Conservation (phyloP, 2,113 vertebrate species). For the Ameiurus melas region DNA sequence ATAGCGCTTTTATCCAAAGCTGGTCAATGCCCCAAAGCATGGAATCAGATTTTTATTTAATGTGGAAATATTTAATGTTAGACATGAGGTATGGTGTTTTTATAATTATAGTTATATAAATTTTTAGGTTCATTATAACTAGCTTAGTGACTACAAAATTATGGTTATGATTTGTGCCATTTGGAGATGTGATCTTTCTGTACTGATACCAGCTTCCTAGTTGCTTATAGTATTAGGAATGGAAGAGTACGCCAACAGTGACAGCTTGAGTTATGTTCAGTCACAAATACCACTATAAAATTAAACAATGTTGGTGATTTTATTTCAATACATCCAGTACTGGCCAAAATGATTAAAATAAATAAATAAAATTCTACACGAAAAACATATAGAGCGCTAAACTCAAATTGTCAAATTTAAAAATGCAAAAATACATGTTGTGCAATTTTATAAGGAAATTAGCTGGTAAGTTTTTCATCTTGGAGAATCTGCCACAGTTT, state of each 20-base stretch:
- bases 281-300: not conserved
- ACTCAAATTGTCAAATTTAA: too few species aligned
- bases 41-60: not conserved
- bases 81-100: not conserved
- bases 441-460: not conserved
- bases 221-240: not conserved
- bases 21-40: not conserved
- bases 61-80: too few species aligned
- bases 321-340: not conserved
- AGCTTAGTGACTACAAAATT: not conserved
- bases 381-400: not conserved
- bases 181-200: not conserved
- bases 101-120: not conserved
- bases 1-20: too few species aligned
- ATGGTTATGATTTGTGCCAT: not conserved
- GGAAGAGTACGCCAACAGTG: not conserved
- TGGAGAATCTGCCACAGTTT: too few species aligned
- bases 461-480: not conserved
- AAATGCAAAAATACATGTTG: not conserved
- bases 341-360: not conserved
- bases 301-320: not conserved
- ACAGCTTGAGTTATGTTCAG: not conserved
- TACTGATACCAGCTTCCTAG: not conserved
- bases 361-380: not conserved
- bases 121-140: not conserved